These are phyloP conservation scores for Apostichopus parvimensis DNA, from an alignment of 35 echinoderm and acorn worm species.

Conservation along the genomic window DNA sequence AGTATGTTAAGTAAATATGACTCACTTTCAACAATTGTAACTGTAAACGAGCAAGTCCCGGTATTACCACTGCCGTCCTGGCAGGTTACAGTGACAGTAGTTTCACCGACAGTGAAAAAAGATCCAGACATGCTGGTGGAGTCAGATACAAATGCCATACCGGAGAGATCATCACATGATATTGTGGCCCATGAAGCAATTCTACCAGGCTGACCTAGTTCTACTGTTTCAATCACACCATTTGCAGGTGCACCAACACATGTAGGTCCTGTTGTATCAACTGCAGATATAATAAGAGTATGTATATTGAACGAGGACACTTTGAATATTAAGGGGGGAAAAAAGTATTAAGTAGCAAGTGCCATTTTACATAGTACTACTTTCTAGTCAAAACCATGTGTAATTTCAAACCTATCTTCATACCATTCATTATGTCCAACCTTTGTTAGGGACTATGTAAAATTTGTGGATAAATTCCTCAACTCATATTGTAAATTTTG, in stretches of 20 bases:
- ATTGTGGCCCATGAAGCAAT: not conserved
- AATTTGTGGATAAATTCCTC: no score
- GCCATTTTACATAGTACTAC: no score
- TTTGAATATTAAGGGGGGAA: no score
- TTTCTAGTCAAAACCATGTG: no score
- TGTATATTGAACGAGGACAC: not conserved
- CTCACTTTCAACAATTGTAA: constrained; percentile 32
- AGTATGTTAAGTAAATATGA: not conserved
- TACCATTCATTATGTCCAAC: no score
- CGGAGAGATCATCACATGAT: not conserved
- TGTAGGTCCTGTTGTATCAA: constrained; percentile 20
- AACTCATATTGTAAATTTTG: no score
- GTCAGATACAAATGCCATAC: not conserved
- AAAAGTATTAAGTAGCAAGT: no score
- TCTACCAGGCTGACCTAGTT: not conserved
- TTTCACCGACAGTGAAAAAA: constrained; percentile 44
- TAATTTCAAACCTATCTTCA: no score
- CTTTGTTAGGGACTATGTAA: no score
- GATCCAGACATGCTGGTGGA: constrained; percentile 6
- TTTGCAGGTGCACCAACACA: not conserved
- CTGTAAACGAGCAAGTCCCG: constrained; percentile 24
- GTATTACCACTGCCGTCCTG: constrained; percentile 37
- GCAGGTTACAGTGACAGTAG: constrained; percentile 39
- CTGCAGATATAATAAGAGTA: not conserved
- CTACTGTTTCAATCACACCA: not conserved